Evolutionary conservation across 2,888 invertebrate species (phyloP).

Genomic region (Neuroscelio doddi): DNA sequence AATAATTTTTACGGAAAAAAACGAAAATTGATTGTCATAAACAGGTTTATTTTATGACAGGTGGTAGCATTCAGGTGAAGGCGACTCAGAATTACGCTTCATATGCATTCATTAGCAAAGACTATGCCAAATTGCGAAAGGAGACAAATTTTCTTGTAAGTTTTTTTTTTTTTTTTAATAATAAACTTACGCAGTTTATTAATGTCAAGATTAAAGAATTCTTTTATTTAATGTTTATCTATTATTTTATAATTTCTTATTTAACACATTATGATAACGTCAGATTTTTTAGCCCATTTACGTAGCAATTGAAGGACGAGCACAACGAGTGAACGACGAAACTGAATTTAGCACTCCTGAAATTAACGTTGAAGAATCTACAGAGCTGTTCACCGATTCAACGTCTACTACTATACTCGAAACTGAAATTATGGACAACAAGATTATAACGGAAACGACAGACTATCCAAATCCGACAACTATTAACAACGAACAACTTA

Average conservation of each 20-base stretch:
- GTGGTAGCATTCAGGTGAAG: constrained; percentile 74
- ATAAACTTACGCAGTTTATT: too few species aligned
- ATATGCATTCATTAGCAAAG: constrained; percentile 74
- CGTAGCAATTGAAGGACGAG: constrained; percentile 60
- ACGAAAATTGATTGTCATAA: background rate
- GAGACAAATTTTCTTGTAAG: constrained; percentile 69
- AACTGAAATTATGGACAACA: constrained; percentile 66
- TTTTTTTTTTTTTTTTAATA: constrained; percentile 32
- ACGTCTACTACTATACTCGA: constrained; percentile 48
- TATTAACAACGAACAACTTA: constrained; percentile 40
- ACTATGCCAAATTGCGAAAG: constrained; percentile 74
- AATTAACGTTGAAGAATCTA: constrained; percentile 44
- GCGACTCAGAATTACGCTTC: constrained; percentile 73
- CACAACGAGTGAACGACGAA: constrained; percentile 59
- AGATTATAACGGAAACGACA: constrained; percentile 62
- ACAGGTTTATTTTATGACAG: constrained; percentile 54
- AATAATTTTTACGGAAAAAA: too few species aligned
- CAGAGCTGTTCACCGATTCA: constrained; percentile 48
- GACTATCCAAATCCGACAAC: constrained; percentile 57
- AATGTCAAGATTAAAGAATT: too few species aligned
- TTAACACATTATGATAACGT: constrained; percentile 6
- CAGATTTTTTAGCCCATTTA: constrained; percentile 51
- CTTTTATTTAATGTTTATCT: constrained; percentile 9
- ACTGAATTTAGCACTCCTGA: constrained; percentile 48
- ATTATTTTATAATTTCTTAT: background rate